phyloP scores from a whole-genome alignment of 2,888 invertebrate species.

The Sphaerophoria taeniata region DNA sequence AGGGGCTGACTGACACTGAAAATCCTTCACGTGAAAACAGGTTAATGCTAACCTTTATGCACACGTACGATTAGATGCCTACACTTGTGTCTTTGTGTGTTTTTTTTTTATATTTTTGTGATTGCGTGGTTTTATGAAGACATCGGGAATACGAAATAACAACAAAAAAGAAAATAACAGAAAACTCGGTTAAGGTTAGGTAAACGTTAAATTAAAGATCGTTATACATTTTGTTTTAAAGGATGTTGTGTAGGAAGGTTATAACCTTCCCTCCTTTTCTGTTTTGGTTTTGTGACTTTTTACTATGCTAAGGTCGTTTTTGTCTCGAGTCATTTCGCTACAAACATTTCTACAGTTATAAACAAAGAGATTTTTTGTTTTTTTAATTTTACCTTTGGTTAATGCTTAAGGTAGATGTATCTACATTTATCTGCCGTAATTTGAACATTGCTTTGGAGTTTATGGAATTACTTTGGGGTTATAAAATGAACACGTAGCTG shows the following conservation, averaged over 20 bases:
- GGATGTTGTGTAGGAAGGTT: background rate
- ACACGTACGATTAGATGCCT: too few relatives aligned
- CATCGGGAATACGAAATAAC: conserved; percentile 11
- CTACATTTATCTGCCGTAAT: conserved; percentile 13
- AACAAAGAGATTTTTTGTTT: conserved; percentile 24
- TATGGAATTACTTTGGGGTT: background rate
- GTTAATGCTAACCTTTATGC: conserved; percentile 27
- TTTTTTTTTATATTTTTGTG: too few relatives aligned
- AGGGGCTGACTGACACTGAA: conserved; percentile 11
- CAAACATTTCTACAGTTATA: background rate
- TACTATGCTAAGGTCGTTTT: conserved; percentile 7
- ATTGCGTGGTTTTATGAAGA: background rate
- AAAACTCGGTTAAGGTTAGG: conserved; percentile 12
- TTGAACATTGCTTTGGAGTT: conserved; percentile 9
- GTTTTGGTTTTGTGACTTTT: background rate
- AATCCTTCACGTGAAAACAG: conserved; percentile 38
- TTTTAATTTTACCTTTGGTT: conserved; percentile 34
- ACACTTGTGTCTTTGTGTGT: too few relatives aligned
- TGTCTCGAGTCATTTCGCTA: background rate
- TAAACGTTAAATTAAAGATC: conserved; percentile 19
- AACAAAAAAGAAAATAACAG: conserved; percentile 4
- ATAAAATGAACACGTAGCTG: background rate
- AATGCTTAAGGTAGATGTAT: background rate
- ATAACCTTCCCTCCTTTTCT: background rate
- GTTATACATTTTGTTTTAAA: conserved; percentile 28